Base-by-base conservation (phyloP, 2,113 vertebrate species). In the Terrapene triunguis region DNA sequence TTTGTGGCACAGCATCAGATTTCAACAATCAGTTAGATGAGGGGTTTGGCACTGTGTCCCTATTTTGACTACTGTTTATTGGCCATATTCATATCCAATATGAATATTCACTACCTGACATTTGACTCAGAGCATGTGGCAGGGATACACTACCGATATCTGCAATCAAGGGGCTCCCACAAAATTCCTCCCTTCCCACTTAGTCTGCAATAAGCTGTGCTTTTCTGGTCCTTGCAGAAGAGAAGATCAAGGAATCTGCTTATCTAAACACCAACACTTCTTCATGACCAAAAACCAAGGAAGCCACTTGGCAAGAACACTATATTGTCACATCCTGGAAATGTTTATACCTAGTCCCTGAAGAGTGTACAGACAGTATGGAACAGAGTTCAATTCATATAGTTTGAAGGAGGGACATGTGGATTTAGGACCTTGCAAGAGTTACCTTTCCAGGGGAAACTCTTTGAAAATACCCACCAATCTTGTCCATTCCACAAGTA, bases 1-100 rank as follows among this genome's bases (percentile, higher is more conserved):
- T 95, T 97, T 97, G 92, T 88, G 94, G 93, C 80, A 51, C 32
- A 94, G 95, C 88, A 93, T 98, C 97, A 95, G 79, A 94, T 97
- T 98, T 98, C 97, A 98, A 92, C 62, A 96, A 97, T 96, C 96
- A 98, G 96, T 97, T 96, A 96, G 88, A 59, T 94, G 62, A 82
- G 91, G 92, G 89, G 62, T 84, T 90, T 90, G 95, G 81, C 92
- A 97, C 85, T 95, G 92, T 59, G 69, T 84, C 95, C 55, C 92
- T 88, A 88, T 42, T 84, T 96, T 97, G 95, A 94, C 87, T 95
- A 95, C 83, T 92, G 90, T 95, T 59, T 44, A 96, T 88, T 2
- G 89, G 74, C 86, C 92, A 93, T 93, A n/a, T n/a, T n/a, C n/a
- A n/a, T n/a, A n/a, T n/a, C 86, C 53, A 93, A 91, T 94, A 95